Evolutionary conservation across 2,888 invertebrate species (phyloP), one percentile per base, ranked within the genome.

Genomic region (Acleris laterana): DNA sequence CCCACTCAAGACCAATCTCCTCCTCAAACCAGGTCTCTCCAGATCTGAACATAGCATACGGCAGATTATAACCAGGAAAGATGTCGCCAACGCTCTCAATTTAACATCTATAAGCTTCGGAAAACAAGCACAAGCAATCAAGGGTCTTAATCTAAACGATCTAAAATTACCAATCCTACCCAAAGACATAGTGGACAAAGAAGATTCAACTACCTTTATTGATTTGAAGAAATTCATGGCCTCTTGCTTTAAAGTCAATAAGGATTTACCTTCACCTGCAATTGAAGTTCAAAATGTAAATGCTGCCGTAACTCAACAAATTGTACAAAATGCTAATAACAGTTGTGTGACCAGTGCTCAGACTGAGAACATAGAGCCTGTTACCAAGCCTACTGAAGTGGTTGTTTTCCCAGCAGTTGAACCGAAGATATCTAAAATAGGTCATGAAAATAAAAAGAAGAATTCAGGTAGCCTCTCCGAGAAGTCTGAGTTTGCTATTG

Each of bases 1-100:
- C 1, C 77, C 68, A 3, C 70, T 73, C 0, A 83, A 78, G 71
- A 68, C 77, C 60, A 70, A 70, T 48, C 32, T 69, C 4, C 71
- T 71, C 62, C 62, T 77, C 4, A 85, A 79, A 72, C 75, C 85
- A 61, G 88, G 89, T 1, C 73, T 88, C 51, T 93, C 92, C 0
- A 93, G 90, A 80, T 93, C 92, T 1, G 92, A 93, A 72, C 91
- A 92, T 64, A 89, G 79, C 63, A 79, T 93, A 48, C 77, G 88
- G 67, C 84, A 88, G 68, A 82, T 87, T 6, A 85, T 90, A 38
- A 90, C 90, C 53, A 75, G 74, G 13, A 83, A 86, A 77, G 90
- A 93, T 70, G 84, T 89, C 19, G 82, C 86, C 1, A 84, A 88
- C 28, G 89, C 90, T 1, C 67, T 92, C 1, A 88, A 85, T 63